Conservation (phyloP, 23 tunicate genomes). For the Pegea sp. region DNA sequence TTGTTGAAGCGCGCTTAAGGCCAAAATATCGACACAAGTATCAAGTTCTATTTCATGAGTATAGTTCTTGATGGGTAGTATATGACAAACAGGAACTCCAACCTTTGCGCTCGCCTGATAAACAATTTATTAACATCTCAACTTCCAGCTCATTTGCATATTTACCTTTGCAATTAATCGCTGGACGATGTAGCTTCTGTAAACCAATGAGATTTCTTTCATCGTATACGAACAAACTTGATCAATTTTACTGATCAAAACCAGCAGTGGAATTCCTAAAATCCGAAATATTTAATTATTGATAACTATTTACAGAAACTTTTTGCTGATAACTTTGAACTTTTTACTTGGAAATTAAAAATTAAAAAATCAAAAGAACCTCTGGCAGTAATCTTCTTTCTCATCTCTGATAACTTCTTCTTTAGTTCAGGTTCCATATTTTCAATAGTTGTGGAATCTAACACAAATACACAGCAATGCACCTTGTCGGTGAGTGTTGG, state of each 20-base stretch:
- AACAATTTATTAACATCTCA: background rate
- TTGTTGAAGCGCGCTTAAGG: slow-evolving; percentile 75
- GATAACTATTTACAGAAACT: too few relatives aligned
- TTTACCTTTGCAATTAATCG: slow-evolving; percentile 50
- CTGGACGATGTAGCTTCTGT: slow-evolving; percentile 49
- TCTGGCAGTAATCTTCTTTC: slow-evolving; percentile 61
- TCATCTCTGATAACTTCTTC: slow-evolving; percentile 46
- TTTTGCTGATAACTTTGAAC: background rate
- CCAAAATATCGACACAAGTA: slow-evolving; percentile 72
- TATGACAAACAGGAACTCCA: slow-evolving; percentile 78
- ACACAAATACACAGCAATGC: slow-evolving; percentile 72
- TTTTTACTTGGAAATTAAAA: background rate
- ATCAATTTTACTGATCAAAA: slow-evolving; percentile 74
- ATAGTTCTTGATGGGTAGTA: slow-evolving; percentile 83
- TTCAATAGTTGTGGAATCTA: slow-evolving; percentile 37
- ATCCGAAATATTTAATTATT: too few relatives aligned
- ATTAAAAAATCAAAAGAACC: slow-evolving; percentile 15
- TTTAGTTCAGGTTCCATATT: slow-evolving; percentile 20
- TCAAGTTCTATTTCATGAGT: slow-evolving; percentile 87
- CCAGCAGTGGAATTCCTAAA: slow-evolving; percentile 70
- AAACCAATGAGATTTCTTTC: slow-evolving; percentile 53
- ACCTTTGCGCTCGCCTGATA: slow-evolving; percentile 61
- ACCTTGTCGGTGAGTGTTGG: slow-evolving; percentile 71
- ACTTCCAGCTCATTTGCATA: background rate
- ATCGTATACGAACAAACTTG: slow-evolving; percentile 52